A percentile compares a stretch with the other conserved stretches of the same genome.
phyloP scores from a whole-genome alignment of 1,140 invertebrate genomes.

The Uloborus diversus region DNA sequence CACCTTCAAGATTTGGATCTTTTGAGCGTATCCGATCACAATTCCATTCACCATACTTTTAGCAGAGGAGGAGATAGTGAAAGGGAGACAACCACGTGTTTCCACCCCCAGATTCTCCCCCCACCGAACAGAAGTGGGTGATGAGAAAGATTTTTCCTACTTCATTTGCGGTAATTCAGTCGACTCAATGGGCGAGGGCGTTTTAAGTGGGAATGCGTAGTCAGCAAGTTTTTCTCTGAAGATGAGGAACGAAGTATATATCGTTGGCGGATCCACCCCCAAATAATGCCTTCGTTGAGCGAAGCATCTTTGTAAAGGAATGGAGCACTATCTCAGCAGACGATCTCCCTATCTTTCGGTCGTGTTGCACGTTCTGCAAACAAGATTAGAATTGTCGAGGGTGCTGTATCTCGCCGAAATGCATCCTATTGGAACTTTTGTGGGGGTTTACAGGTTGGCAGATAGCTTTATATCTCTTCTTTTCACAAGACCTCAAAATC shows the following conservation, averaged over 20 bases:
- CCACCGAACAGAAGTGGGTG: not conserved
- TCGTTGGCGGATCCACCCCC: no score
- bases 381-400: not conserved
- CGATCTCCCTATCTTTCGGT: not conserved
- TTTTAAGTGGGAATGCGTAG: not conserved
- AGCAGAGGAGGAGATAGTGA: not conserved
- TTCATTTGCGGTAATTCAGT: conserved; percentile 8
- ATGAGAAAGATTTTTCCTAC: not conserved
- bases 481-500: no score
- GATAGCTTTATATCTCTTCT: no score
- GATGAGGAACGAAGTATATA: not conserved
- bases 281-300: not conserved
- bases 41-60: not conserved
- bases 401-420: no score
- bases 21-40: not conserved
- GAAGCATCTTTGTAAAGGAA: not conserved
- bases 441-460: no score
- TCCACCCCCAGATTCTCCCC: not conserved
- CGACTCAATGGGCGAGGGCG: not conserved
- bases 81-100: not conserved
- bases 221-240: not conserved
- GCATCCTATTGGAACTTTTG: no score
- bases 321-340: not conserved
- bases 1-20: not conserved
- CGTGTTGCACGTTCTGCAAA: not conserved